A percentile compares a stretch with the other conserved stretches of the same genome.
phyloP scores from a whole-genome alignment of 2,888 invertebrate genomes.

The Hypercompe scribonia region DNA sequence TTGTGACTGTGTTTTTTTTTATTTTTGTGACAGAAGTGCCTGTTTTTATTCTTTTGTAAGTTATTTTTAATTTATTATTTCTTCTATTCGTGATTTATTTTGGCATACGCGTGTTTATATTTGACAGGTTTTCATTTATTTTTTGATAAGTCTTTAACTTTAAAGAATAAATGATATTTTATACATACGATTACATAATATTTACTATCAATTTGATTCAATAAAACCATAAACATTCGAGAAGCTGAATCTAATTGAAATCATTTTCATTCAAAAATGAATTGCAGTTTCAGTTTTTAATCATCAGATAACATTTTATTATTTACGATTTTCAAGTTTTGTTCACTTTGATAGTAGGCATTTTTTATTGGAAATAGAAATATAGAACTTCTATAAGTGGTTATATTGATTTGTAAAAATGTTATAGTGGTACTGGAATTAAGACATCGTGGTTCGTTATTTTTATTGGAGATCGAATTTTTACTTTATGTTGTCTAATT shows the following conservation, averaged over 20 bases:
- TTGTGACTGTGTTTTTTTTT: slow-evolving; percentile 8
- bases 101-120: background rate
- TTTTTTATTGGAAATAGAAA: background rate
- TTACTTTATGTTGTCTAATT: too few species aligned
- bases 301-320: too few species aligned
- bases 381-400: background rate
- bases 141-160: background rate
- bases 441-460: background rate
- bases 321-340: background rate
- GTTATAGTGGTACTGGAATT: too few species aligned
- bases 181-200: background rate
- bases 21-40: slow-evolving; percentile 26
- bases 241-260: background rate
- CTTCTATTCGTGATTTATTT: background rate
- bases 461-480: too few species aligned
- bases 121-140: background rate
- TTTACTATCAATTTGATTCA: background rate
- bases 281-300: background rate
- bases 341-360: background rate
- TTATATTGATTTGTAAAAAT: background rate
- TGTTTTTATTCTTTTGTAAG: background rate
- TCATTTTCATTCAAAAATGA: background rate
- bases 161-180: background rate
- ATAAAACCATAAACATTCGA: background rate
- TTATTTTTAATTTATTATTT: background rate